Evolutionary conservation across 1,140 invertebrate species (phyloP).

Genomic region (Glossosoma conforme): DNA sequence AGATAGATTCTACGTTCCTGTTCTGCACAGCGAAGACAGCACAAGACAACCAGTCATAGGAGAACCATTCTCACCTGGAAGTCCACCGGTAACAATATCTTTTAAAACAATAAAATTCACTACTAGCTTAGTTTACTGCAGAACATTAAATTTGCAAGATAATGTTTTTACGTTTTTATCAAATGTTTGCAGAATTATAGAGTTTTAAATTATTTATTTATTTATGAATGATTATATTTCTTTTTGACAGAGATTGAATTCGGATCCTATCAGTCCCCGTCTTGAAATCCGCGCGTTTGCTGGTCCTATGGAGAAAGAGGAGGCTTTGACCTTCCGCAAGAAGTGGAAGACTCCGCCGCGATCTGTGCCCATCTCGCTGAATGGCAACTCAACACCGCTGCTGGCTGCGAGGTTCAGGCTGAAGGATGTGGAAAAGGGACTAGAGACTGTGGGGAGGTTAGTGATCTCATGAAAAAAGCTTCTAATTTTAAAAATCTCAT

Average conservation of each 20-base stretch:
- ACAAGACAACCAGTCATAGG: constrained; percentile 67
- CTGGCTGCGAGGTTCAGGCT: constrained; percentile 51
- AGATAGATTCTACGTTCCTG: constrained; percentile 79
- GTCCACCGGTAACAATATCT: constrained; percentile 54
- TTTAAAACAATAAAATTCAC: neutral
- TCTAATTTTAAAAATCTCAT: too few species aligned
- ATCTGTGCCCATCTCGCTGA: constrained; percentile 18
- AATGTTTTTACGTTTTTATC: too few species aligned
- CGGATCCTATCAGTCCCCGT: constrained; percentile 60
- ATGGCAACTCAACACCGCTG: constrained; percentile 28
- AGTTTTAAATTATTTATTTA: constrained; percentile 12
- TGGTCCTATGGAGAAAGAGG: constrained; percentile 74
- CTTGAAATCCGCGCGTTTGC: constrained; percentile 75
- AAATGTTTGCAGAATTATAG: too few species aligned
- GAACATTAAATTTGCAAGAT: neutral
- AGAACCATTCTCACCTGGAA: constrained; percentile 63
- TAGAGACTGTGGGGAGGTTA: constrained; percentile 76
- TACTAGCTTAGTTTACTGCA: neutral
- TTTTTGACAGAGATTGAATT: constrained; percentile 55
- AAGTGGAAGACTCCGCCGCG: constrained; percentile 78
- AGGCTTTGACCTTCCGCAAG: constrained; percentile 67
- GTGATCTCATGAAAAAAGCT: too few species aligned
- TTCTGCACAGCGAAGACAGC: constrained; percentile 70
- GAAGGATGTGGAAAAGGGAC: constrained; percentile 75
- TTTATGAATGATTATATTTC: constrained; percentile 8